Conservation (phyloP, 37 sponge, comb jelly and placozoan genomes). For the Cladorhizidae sp. region DNA sequence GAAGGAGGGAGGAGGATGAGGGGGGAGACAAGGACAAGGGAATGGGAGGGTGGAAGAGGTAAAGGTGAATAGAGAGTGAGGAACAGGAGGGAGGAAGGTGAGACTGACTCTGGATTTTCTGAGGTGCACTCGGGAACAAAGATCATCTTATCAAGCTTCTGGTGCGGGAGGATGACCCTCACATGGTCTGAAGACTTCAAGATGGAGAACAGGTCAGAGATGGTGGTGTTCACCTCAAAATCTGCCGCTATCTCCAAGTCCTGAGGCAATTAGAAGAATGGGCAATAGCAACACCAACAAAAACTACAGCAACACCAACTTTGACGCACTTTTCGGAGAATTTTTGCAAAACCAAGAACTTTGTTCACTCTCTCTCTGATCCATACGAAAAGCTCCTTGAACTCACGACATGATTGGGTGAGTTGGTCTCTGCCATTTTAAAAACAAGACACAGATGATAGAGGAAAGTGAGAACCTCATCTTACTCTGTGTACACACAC, state of each 20-base stretch:
- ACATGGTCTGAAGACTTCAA: constrained; percentile 69
- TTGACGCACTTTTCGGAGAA: constrained; percentile 56
- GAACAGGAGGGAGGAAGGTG: neutral
- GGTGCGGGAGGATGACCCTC: constrained; percentile 42
- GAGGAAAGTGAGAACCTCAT: neutral
- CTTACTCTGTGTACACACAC: neutral
- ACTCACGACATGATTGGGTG: constrained; percentile 51
- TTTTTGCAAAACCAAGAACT: constrained; percentile 72
- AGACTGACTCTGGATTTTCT: constrained; percentile 46
- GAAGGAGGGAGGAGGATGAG: neutral
- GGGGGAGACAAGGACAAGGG: constrained; percentile 1
- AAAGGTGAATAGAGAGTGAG: neutral
- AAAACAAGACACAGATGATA: neutral
- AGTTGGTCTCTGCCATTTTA: constrained; percentile 21
- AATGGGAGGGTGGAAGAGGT: neutral
- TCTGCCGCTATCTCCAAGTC: constrained; percentile 89
- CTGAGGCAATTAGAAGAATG: constrained; percentile 10
- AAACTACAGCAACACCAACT: neutral
- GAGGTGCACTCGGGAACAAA: constrained; percentile 60
- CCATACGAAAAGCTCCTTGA: constrained; percentile 62
- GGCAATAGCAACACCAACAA: neutral
- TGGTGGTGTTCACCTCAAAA: constrained; percentile 14
- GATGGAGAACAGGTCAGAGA: constrained; percentile 36
- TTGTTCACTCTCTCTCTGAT: constrained; percentile 68
- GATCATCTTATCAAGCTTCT: constrained; percentile 48